These are phyloP conservation scores for Cephus pygmeus DNA, from an alignment of 2,888 invertebrate species.

Conservation along the genomic window DNA sequence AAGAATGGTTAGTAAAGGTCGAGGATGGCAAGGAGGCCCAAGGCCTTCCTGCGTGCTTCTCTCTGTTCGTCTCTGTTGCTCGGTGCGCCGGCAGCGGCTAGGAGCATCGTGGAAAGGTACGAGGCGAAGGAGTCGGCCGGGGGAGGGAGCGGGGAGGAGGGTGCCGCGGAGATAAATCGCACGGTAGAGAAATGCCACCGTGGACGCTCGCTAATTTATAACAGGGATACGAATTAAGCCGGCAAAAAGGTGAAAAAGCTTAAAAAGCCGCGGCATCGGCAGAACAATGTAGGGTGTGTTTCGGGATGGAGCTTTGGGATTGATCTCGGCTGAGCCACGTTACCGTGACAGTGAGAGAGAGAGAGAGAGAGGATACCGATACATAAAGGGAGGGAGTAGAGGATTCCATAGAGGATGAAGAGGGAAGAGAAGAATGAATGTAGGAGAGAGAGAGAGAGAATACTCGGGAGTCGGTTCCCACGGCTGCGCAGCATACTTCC, in stretches of 20 bases:
- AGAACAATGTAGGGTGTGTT: conserved; percentile 56
- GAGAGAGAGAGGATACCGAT: conserved; percentile 22
- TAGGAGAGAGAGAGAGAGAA: conserved; percentile 29
- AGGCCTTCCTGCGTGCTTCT: too few species aligned
- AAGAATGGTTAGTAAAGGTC: not conserved
- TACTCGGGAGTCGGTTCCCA: conserved; percentile 60
- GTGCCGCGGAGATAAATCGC: conserved; percentile 35
- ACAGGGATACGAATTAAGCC: conserved; percentile 61
- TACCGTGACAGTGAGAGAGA: not conserved
- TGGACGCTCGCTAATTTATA: conserved; percentile 64
- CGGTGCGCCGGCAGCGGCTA: too few species aligned
- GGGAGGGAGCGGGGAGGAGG: conserved; percentile 12
- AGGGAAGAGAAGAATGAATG: conserved; percentile 33
- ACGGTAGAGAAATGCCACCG: conserved; percentile 62
- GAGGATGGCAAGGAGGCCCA: too few species aligned
- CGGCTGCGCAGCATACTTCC: conserved; percentile 60
- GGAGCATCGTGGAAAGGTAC: too few species aligned
- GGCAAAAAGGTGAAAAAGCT: conserved; percentile 56
- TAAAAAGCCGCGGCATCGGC: conserved; percentile 48
- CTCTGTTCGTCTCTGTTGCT: too few species aligned
- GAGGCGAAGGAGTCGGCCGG: too few species aligned
- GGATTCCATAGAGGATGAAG: conserved; percentile 25
- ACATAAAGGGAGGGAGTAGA: not conserved
- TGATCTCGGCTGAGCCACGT: not conserved
- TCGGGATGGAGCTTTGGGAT: conserved; percentile 22